Evolutionary conservation across 1,140 invertebrate species (phyloP), one percentile per base, ranked within the genome.

Genomic region (Capitella teleta): DNA sequence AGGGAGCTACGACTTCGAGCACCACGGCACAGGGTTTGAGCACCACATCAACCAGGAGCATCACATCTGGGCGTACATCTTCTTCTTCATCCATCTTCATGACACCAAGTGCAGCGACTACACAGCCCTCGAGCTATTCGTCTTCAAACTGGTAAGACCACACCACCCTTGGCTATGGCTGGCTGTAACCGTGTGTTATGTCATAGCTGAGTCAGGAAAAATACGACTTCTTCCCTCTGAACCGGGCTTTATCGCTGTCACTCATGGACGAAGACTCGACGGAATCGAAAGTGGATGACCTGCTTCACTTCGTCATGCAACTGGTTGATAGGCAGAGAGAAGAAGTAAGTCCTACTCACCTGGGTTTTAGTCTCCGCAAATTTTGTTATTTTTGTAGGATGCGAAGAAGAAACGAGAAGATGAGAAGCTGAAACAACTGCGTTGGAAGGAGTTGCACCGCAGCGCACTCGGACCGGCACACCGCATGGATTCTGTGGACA

Each of bases 11-110:
- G 68, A 70, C 52, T 71, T 71, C 57, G 67, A 70, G 38, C 60
- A 62, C 42, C 61, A 68, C 40, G 61, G 58, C 41, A 57, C 51
- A 66, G 67, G 70, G 5, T 73, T 71, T 61, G 65, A 69, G 28
- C 58, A 63, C 48, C 70, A 73, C 45, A 68, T 71, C 5, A 53
- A 55, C 18, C 54, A 63, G 40, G 70, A 73, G 51, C 70, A 73
- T 56, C 68, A 70, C 47, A 66, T 67, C 63, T 73, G 70, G 70
- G 60, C 62, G 3, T 73, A 73, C 47, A 58, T 73, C 5, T 73
- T 68, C 58, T 73, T 71, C 60, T 63, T 71, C 47, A 67, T 72
- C 23, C 68, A 72, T 52, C 55, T 72, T 28, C 58, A 68, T 28
- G 66, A 69, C 49, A 65, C 66, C 5, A 69, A 67, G 42, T 52